These are phyloP conservation scores for Zaprionus camerounensis DNA, from an alignment of 1,140 invertebrate genomes.

Conservation along the genomic window DNA sequence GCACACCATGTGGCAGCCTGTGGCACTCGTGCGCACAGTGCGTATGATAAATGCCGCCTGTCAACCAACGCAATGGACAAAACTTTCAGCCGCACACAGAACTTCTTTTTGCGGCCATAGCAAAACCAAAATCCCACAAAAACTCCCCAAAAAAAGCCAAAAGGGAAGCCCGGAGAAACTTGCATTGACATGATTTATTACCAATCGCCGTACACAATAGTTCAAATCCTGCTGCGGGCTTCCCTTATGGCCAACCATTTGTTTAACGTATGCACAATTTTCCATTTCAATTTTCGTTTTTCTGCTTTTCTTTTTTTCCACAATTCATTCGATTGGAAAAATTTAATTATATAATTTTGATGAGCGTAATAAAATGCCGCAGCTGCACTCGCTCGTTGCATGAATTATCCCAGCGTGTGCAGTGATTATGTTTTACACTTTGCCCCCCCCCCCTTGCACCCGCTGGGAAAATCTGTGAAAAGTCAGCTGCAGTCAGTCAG, in stretches of 20 bases:
- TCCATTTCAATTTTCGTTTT: constrained; percentile 3
- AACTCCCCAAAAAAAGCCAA: constrained; percentile 10
- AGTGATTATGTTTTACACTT: too few relatives aligned
- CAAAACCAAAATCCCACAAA: constrained; percentile 22
- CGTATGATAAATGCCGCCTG: constrained; percentile 70
- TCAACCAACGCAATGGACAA: constrained; percentile 46
- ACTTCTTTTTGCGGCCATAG: constrained; percentile 31
- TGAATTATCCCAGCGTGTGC: constrained; percentile 12
- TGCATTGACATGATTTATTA: constrained; percentile 64
- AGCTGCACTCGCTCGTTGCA: constrained; percentile 34
- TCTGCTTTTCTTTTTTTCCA: constrained; percentile 1
- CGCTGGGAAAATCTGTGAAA: neutral
- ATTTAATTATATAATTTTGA: constrained; percentile 81
- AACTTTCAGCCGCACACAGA: constrained; percentile 19
- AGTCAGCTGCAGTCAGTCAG: constrained; percentile 1
- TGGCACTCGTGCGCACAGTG: constrained; percentile 35
- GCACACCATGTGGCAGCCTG: constrained; percentile 27
- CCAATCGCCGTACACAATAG: constrained; percentile 16
- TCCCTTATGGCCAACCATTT: constrained; percentile 66
- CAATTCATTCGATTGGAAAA: constrained; percentile 73
- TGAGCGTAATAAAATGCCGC: constrained; percentile 72
- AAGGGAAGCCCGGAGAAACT: constrained; percentile 21
- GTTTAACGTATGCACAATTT: constrained; percentile 73
- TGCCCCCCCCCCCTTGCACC: too few relatives aligned
- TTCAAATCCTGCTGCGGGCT: neutral